Evolutionary conservation across 1,140 invertebrate species (phyloP).

Genomic region (Zaprionus gabonicus): DNA sequence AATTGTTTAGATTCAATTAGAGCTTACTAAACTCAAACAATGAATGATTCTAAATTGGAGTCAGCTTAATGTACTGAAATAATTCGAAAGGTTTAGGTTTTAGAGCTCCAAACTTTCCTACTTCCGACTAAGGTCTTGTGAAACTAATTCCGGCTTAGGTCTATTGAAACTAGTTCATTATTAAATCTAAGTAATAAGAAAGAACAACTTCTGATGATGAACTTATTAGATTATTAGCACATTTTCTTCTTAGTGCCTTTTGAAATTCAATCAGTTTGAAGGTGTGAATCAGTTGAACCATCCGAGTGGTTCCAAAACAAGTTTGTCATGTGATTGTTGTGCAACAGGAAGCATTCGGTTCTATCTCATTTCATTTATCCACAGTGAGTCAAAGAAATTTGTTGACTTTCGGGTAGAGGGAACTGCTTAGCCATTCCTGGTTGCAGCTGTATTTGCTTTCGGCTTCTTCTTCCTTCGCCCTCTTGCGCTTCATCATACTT

Average conservation of each 20-base stretch:
- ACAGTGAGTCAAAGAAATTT: slow-evolving; percentile 6
- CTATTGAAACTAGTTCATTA: background rate
- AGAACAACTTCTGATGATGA: background rate
- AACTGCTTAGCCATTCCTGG: slow-evolving; percentile 5
- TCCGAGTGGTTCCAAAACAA: background rate
- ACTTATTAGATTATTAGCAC: no score
- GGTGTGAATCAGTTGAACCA: slow-evolving; percentile 13
- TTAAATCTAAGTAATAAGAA: background rate
- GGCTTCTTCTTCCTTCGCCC: slow-evolving; percentile 10
- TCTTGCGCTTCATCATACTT: slow-evolving; percentile 14
- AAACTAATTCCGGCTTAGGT: background rate
- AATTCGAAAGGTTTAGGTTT: no score
- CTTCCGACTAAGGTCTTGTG: no score
- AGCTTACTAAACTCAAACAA: no score
- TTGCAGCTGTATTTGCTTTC: slow-evolving; percentile 48
- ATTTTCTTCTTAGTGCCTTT: background rate
- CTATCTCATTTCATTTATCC: background rate
- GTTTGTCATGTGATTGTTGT: slow-evolving; percentile 2
- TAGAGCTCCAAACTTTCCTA: background rate
- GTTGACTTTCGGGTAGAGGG: slow-evolving; percentile 12
- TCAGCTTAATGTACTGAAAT: background rate
- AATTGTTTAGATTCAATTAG: no score
- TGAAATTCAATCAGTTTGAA: background rate
- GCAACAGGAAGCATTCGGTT: slow-evolving; percentile 15
- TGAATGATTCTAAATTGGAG: no score